Conservation (phyloP, 2,888 invertebrate genomes). For the Drosophila rubida region DNA sequence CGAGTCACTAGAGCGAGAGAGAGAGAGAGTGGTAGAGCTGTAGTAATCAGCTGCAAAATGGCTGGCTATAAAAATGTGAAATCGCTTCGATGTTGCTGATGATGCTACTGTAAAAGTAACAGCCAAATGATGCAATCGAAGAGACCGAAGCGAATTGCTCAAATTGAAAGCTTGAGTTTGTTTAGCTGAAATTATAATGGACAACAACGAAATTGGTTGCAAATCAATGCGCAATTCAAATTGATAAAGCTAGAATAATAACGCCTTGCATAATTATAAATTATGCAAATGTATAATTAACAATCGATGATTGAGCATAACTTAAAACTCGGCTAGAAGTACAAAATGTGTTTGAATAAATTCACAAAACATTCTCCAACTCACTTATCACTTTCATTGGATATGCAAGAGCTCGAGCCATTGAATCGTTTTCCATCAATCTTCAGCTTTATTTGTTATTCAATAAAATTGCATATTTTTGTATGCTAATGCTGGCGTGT, state of each 20-base stretch:
- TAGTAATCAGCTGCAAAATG: conserved; percentile 25
- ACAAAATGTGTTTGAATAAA: background rate
- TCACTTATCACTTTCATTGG: background rate
- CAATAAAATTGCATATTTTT: conserved; percentile 54
- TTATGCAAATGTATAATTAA: no score
- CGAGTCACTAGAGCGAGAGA: background rate
- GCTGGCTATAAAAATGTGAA: conserved; percentile 25
- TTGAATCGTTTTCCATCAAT: conserved; percentile 32
- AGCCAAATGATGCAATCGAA: conserved; percentile 1
- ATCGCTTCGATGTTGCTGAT: conserved; percentile 7
- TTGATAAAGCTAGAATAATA: no score
- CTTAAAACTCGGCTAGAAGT: no score
- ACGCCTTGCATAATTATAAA: no score
- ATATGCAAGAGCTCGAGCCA: background rate
- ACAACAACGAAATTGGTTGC: background rate
- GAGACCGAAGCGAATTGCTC: background rate
- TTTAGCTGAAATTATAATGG: background rate
- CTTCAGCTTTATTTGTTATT: conserved; percentile 9
- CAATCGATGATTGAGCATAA: no score
- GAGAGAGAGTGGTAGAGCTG: background rate
- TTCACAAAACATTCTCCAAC: background rate
- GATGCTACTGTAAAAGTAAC: background rate
- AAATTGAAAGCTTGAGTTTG: background rate
- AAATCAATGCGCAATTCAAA: no score
- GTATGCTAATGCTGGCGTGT: conserved; percentile 49